These are phyloP conservation scores for Oncorhynchus keta DNA, from an alignment of 2,113 vertebrate species.

Conservation along the genomic window DNA sequence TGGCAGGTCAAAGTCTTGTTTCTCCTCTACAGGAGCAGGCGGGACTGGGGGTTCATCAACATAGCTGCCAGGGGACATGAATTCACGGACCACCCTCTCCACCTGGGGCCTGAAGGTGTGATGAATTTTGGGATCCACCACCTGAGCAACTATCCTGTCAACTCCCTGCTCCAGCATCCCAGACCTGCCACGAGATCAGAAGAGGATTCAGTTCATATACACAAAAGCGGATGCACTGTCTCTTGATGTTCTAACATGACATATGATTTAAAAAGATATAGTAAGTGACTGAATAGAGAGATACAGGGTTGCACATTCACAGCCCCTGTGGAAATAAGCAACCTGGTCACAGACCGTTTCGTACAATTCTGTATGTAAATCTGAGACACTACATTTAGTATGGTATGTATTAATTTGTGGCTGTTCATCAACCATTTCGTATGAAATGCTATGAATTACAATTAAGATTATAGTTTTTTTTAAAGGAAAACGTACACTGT, in stretches of 20 bases:
- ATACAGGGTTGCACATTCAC: no score
- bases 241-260: not conserved
- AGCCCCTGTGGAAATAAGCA: no score
- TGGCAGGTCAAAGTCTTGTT: conserved; percentile 68
- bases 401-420: no score
- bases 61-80: conserved; percentile 87
- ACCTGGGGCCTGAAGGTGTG: conserved; percentile 97
- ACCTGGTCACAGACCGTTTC: no score
- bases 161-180: conserved; percentile 98
- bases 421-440: no score
- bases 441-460: no score
- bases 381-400: no score
- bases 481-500: no score
- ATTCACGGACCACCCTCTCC: conserved; percentile 92
- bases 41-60: conserved; percentile 72
- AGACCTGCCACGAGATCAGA: conserved; percentile 77
- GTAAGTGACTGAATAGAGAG: not conserved
- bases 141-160: conserved; percentile 97
- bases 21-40: conserved; percentile 68
- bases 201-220: not conserved
- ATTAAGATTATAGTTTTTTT: no score
- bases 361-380: no score
- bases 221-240: not conserved
- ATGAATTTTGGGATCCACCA: conserved; percentile 98
- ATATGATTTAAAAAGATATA: not conserved